Conservation (phyloP, 53 echinoderm and acorn worm species). For the Astropecten irregularis region DNA sequence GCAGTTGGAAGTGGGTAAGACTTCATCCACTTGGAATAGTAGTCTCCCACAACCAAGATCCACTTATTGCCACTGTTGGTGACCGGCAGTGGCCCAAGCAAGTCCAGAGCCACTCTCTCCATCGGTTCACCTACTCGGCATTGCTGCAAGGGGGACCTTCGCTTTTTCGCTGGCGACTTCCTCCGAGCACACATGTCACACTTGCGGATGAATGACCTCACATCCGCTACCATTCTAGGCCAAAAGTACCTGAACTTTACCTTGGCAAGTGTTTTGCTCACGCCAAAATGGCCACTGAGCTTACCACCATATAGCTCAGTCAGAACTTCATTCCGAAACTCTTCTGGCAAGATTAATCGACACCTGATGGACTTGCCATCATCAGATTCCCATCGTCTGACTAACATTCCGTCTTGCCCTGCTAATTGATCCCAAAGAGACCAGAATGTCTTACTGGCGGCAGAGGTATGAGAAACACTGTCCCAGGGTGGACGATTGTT, state of each 20-base stretch:
- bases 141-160: conserved; percentile 38
- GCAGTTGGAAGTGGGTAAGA: neutral
- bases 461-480: neutral
- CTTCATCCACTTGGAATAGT: neutral
- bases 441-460: conserved; percentile 46
- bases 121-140: conserved; percentile 12
- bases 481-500: conserved; percentile 34
- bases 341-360: conserved; percentile 27
- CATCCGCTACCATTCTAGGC: neutral
- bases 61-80: neutral
- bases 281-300: conserved; percentile 37
- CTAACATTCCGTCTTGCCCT: neutral
- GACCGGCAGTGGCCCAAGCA: conserved; percentile 12
- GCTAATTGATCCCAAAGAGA: conserved; percentile 10
- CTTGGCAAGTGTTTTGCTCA: conserved; percentile 32
- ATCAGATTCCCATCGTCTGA: conserved; percentile 24
- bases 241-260: neutral
- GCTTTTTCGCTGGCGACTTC: conserved; percentile 44
- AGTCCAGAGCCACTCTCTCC: conserved; percentile 62
- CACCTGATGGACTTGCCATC: conserved; percentile 1
- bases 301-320: conserved; percentile 48
- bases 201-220: conserved; percentile 35
- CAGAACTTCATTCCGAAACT: neutral
- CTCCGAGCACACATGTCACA: conserved; percentile 50
- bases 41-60: neutral